Evolutionary conservation across 2,113 vertebrate species (phyloP).

Genomic region (Coturnix japonica): DNA sequence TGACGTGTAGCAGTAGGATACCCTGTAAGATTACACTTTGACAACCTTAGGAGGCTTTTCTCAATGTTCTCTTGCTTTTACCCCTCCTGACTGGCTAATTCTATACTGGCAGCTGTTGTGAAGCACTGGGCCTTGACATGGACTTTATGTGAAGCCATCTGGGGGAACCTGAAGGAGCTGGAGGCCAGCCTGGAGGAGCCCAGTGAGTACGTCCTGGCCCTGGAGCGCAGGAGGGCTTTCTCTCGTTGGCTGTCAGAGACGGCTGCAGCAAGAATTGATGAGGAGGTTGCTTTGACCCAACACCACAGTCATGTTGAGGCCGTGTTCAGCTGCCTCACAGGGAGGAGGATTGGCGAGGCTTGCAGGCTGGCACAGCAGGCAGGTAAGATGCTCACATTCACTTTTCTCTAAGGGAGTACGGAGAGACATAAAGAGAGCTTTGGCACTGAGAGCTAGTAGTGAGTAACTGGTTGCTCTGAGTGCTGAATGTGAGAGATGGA

Average conservation of each 20-base stretch:
- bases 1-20: not conserved
- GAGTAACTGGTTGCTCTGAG: no score
- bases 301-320: slow-evolving; percentile 79
- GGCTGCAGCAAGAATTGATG: slow-evolving; percentile 80
- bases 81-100: not conserved
- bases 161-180: slow-evolving; percentile 84
- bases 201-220: slow-evolving; percentile 78
- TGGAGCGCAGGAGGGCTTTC: slow-evolving; percentile 87
- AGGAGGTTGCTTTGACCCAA: slow-evolving; percentile 80
- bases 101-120: slow-evolving; percentile 72
- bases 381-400: slow-evolving; percentile 69
- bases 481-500: accelerated
- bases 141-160: slow-evolving; percentile 91
- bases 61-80: not conserved
- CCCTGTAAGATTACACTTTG: accelerated
- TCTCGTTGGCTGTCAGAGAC: slow-evolving; percentile 88
- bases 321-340: slow-evolving; percentile 94
- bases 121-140: slow-evolving; percentile 90
- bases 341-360: slow-evolving; percentile 88
- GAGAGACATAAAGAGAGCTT: accelerated
- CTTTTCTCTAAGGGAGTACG: accelerated
- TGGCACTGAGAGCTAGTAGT: not conserved
- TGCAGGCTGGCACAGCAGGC: slow-evolving; percentile 90
- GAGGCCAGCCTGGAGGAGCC: slow-evolving; percentile 76
- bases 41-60: not conserved